Evolutionary conservation across 2,113 vertebrate species (phyloP).

Genomic region (Toxostoma redivivum): DNA sequence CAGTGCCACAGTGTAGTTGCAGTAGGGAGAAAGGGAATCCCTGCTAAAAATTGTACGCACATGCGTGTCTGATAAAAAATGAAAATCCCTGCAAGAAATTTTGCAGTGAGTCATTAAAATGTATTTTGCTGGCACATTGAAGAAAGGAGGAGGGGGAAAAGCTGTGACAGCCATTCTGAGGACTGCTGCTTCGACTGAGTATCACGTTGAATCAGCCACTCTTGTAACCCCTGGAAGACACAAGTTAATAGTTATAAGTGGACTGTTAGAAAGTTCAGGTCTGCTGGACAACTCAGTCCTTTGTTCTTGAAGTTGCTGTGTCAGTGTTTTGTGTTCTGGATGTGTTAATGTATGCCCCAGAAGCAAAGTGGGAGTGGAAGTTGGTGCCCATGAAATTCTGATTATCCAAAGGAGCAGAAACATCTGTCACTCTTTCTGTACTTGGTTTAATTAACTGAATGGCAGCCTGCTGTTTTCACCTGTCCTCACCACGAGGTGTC

Average conservation of each 20-base stretch:
- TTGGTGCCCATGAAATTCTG: neutral
- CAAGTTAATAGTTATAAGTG: neutral
- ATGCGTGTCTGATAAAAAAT: neutral
- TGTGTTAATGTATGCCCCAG: neutral
- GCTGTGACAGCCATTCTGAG: fast-evolving
- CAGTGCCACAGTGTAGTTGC: neutral
- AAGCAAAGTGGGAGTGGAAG: slow-evolving; percentile 8
- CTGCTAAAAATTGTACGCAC: neutral
- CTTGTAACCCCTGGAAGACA: neutral
- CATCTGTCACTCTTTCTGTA: slow-evolving; percentile 15
- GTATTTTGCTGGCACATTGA: neutral
- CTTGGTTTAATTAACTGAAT: slow-evolving; percentile 4
- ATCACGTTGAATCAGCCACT: neutral
- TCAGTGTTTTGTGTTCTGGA: neutral
- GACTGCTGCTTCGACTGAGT: neutral
- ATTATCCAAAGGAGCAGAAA: slow-evolving; percentile 32
- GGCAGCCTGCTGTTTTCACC: slow-evolving; percentile 20
- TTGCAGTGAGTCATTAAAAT: neutral
- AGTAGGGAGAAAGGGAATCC: neutral
- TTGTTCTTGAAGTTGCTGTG: neutral
- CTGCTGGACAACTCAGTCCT: neutral
- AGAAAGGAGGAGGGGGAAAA: neutral
- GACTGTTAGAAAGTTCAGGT: neutral
- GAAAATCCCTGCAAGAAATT: neutral
- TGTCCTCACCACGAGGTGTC: slow-evolving; percentile 54